Evolutionary conservation across 2,797 vertebrate species (phyloP), one percentile per base, ranked within the genome.

Genomic region (Microtus californicus): DNA sequence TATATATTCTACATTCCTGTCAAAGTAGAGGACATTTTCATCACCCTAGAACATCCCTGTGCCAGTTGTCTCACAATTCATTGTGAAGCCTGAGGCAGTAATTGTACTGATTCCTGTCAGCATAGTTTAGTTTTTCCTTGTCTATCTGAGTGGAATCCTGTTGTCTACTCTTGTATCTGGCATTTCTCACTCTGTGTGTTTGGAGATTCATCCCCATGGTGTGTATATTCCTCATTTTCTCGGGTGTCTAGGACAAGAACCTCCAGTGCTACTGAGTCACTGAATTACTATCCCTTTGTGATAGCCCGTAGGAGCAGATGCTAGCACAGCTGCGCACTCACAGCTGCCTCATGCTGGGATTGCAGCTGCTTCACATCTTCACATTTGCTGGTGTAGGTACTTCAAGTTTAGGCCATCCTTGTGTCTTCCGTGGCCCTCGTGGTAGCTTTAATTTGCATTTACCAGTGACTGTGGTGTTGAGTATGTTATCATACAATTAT

Each of bases 401-500:
- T 45, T 45, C 27, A 61, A 5, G 25, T 31, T 31, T 48, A 23
- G 76, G 54, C 48, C 0, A 83, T 93, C 43, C n/a, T 54, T 7
- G 56, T 91, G 19, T 83, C 27, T 71, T 85, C 19, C 40, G 43
- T 48, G 40, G 2, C 54, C 31, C 21, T 8, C 31, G 1, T n/a
- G 65, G 31, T 56, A 37, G 25, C 71, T 89, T 91, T 93, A 76
- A 87, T 89, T 86, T 86, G 48, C 51, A 59, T 90, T 95, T 91
- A 37, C 9, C 48, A 63, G 4, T 51, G 79, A 25, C 73, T 17
- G 21, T 88, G 29, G 73, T 79, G 14, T 17, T 94, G 76, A 90
- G 14, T 37, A 77, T 34, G 69, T 93, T 89, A 56, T 61, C 48
- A 45, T 69, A 0, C 21, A 34, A 59, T 78, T 95, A 59, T 87